Evolutionary conservation across 2,888 invertebrate species (phyloP).

Genomic region (Diarsia brunnea): DNA sequence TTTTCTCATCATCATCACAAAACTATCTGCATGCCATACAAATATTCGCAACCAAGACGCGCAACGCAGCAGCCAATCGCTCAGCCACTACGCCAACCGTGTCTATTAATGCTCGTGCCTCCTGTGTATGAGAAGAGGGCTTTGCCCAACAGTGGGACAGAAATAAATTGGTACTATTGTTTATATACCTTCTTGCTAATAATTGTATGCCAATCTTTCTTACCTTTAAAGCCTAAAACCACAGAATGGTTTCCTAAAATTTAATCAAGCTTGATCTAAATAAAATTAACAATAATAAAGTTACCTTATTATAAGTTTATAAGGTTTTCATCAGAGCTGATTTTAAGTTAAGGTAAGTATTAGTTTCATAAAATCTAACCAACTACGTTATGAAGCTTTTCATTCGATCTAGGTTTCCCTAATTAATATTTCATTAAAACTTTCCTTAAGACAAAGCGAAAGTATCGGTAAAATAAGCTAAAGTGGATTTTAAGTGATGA

Average conservation of each 20-base stretch:
- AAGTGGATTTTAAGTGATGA: neutral
- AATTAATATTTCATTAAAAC: neutral
- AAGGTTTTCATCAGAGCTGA: neutral
- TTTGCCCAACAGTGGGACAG: neutral
- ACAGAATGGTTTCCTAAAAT: neutral
- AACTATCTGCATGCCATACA: no score
- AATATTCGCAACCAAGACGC: no score
- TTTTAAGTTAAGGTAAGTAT: slow-evolving; percentile 7
- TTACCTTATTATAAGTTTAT: slow-evolving; percentile 24
- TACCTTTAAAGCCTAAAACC: neutral
- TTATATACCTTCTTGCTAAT: neutral
- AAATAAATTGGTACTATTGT: neutral
- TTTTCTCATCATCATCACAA: no score
- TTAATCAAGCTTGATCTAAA: neutral
- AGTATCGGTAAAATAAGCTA: neutral
- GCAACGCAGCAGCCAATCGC: no score
- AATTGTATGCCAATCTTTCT: neutral
- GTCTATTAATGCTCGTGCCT: neutral
- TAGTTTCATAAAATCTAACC: neutral
- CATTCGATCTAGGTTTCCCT: neutral
- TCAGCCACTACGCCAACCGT: no score
- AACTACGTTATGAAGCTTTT: neutral
- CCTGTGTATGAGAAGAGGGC: neutral
- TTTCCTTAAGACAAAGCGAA: neutral
- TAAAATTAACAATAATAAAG: slow-evolving; percentile 5